Evolutionary conservation across 1,140 invertebrate genomes (phyloP).

Genomic region (Pogonomyrmex californicus): DNA sequence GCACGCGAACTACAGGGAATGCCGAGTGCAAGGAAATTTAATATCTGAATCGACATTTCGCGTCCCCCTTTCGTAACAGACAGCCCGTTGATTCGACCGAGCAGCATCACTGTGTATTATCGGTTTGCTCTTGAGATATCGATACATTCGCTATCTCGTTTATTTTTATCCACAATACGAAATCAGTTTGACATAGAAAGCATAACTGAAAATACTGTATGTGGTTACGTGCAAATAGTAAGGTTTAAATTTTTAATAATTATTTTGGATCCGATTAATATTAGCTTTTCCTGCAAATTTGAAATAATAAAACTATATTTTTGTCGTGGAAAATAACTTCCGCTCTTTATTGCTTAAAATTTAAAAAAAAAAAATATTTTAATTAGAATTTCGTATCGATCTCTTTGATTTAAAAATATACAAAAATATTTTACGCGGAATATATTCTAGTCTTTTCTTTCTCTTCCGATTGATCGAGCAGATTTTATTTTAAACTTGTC

Average conservation of each 20-base stretch:
- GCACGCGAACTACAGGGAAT: constrained; percentile 20
- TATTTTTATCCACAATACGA: neutral
- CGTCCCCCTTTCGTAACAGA: constrained; percentile 5
- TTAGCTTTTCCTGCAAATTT: neutral
- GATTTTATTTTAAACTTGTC: neutral
- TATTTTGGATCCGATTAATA: neutral
- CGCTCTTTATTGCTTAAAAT: no score
- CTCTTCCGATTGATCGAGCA: neutral
- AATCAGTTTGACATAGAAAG: neutral
- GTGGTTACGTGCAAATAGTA: neutral
- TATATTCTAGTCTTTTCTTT: neutral
- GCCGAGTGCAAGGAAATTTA: constrained; percentile 69
- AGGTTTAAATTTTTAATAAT: neutral
- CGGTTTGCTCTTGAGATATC: constrained; percentile 22
- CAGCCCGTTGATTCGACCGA: constrained; percentile 3
- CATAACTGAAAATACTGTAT: neutral
- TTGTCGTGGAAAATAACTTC: no score
- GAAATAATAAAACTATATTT: neutral
- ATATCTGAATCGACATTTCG: constrained; percentile 73
- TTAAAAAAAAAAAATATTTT: no score
- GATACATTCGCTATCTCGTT: constrained; percentile 30
- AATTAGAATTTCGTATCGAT: neutral
- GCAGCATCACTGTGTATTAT: constrained; percentile 4
- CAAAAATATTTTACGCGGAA: no score
- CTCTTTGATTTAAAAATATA: neutral